phyloP scores from a whole-genome alignment of 2,888 invertebrate genomes.

The Pelosia muscerda region DNA sequence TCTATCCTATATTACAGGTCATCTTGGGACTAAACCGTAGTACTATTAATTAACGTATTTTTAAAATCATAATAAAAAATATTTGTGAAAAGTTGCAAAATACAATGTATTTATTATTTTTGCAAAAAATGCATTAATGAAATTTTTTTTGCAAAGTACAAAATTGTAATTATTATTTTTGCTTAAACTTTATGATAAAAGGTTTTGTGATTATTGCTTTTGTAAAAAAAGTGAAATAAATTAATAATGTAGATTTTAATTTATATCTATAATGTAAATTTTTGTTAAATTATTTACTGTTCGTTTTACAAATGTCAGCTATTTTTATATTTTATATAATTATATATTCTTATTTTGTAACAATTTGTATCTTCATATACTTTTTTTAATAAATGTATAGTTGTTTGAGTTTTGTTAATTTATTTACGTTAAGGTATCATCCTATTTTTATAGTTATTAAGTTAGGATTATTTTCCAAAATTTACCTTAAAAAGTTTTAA shows the following conservation, averaged over 20 bases:
- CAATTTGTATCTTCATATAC: slow-evolving; percentile 1
- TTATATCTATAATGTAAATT: not conserved
- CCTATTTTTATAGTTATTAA: not conserved
- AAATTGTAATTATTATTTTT: too few species aligned
- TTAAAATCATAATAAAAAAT: not conserved
- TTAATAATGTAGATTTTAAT: not conserved
- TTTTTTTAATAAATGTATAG: slow-evolving; percentile 7
- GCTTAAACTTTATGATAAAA: too few species aligned
- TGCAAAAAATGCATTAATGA: too few species aligned
- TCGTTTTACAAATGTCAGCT: not conserved
- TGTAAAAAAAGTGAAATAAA: too few species aligned
- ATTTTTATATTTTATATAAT: not conserved
- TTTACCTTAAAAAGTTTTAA: too few species aligned
- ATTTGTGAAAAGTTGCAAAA: not conserved
- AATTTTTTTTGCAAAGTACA: not conserved
- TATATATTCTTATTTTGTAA: slow-evolving; percentile 2
- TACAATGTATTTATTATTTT: too few species aligned
- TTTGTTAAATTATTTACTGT: not conserved
- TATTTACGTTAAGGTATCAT: not conserved
- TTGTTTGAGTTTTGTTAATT: slow-evolving; percentile 8
- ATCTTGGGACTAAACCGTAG: not conserved
- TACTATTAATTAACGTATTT: not conserved
- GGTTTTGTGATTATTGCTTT: not conserved
- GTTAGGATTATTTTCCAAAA: too few species aligned
- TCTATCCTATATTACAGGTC: not conserved